Conservation (phyloP, 1,140 invertebrate species). For the Anagrus nilaparvatae region DNA sequence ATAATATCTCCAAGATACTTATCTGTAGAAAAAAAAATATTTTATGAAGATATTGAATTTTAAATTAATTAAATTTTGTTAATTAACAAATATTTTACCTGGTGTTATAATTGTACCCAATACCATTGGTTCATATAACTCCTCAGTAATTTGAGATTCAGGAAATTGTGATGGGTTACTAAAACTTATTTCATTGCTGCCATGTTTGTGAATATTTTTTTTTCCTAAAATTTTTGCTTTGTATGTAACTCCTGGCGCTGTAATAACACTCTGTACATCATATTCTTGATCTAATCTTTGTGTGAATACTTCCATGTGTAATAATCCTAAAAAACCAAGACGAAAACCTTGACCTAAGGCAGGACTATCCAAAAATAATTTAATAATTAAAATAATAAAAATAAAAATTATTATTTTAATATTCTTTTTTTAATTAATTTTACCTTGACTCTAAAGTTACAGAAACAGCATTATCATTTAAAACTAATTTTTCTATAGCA, state of each 20-base stretch:
- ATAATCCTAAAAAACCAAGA: slow-evolving; percentile 83
- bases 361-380: slow-evolving; percentile 52
- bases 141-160: slow-evolving; percentile 51
- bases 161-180: slow-evolving; percentile 82
- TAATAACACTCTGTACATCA: slow-evolving; percentile 78
- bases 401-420: neutral
- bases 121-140: slow-evolving; percentile 83
- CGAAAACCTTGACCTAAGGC: slow-evolving; percentile 91
- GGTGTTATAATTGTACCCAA: slow-evolving; percentile 84
- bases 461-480: slow-evolving; percentile 92
- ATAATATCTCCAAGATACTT: slow-evolving; percentile 60
- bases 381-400: slow-evolving; percentile 4
- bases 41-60: slow-evolving; percentile 6
- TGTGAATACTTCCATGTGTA: slow-evolving; percentile 94
- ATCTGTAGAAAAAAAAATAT: slow-evolving; percentile 36
- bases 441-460: slow-evolving; percentile 72
- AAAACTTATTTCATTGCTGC: slow-evolving; percentile 53
- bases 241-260: slow-evolving; percentile 90
- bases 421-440: slow-evolving; percentile 1
- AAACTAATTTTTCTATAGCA: slow-evolving; percentile 79
- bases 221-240: slow-evolving; percentile 65
- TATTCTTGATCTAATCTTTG: slow-evolving; percentile 92
- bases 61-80: slow-evolving; percentile 7
- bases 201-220: slow-evolving; percentile 51
- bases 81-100: slow-evolving; percentile 25